Evolutionary conservation across 2,113 vertebrate species (phyloP), one percentile per base, ranked within the genome.

Genomic region (Mesembrinibis cayennensis): DNA sequence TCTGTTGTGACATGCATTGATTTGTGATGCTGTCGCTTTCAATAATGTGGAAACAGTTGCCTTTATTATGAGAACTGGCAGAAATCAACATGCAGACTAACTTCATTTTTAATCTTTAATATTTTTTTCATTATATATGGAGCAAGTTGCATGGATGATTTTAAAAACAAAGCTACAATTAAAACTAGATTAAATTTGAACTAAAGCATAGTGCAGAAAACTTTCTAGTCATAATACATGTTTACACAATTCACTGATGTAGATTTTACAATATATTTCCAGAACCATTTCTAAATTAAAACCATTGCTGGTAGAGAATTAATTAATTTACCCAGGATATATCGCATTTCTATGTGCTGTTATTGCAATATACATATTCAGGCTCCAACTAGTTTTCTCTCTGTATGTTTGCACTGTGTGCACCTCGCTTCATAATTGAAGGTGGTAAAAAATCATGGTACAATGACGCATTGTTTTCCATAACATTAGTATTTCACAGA

Each of bases 11-110:
- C 96, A 95, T 88, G 67, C 97, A 97, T 97, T 98, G 98, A 98
- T 98, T 98, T 97, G 98, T 97, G 97, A 97, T 93, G 95, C 97
- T 97, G 95, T 96, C 91, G 27, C 96, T 97, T 98, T 97, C 93
- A 96, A 94, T 97, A 97, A 95, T 87, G 70, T 63, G 65, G 96
- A 89, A 97, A 72, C 82, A 79, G 89, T 98, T 97, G 93, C 91
- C 95, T 98, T 97, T 97, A 97, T 98, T 97, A 97, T 89, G 66
- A 93, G 96, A 92, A 93, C 79, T 61, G 30, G 73, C 95, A 96
- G 93, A 97, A 97, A 96, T 92, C 95, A 96, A 93, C 90, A 73
- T 85, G 91, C 91, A 96, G 62, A 80, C 88, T 87, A 91, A 95
- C 92, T 98, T 97, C 30, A 91, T 95, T 94, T 95, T 89, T 88